Percentiles rank a stretch among this genome's conserved stretches.
Conservation (phyloP, 1,140 invertebrate genomes). For the Sminthurides bifidus region DNA sequence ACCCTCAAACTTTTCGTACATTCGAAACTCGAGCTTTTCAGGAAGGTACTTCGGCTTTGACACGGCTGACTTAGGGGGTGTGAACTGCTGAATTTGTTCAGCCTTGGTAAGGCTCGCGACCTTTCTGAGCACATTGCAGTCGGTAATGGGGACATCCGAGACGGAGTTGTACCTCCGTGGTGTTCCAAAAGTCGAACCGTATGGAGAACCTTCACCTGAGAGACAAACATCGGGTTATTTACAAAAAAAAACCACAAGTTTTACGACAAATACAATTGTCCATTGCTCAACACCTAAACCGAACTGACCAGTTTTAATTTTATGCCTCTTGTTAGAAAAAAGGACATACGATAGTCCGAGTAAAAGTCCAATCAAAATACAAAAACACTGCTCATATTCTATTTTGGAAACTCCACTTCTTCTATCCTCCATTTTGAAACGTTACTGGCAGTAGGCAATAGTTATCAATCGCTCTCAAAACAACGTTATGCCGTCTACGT, state of each 20-base stretch:
- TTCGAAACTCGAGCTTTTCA: slow-evolving; percentile 67
- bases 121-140: slow-evolving; percentile 62
- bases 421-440: no score
- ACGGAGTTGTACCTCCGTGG: slow-evolving; percentile 39
- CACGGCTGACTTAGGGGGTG: slow-evolving; percentile 47
- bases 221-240: no score
- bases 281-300: no score
- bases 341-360: not conserved
- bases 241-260: no score
- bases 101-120: slow-evolving; percentile 65
- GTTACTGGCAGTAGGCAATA: no score
- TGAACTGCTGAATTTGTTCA: slow-evolving; percentile 47
- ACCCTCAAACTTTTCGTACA: slow-evolving; percentile 81
- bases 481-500: no score
- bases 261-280: no score
- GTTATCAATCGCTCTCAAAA: no score
- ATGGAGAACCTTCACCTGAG: not conserved
- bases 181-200: not conserved
- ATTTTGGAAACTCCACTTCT: not conserved
- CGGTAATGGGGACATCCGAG: slow-evolving; percentile 38
- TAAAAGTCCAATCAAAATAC: not conserved
- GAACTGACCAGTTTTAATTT: not conserved
- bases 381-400: not conserved
- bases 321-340: not conserved
- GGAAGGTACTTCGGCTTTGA: slow-evolving; percentile 60